Evolutionary conservation across 2,113 vertebrate species (phyloP), one percentile per base, ranked within the genome.

Genomic region (Clarias gariepinus): DNA sequence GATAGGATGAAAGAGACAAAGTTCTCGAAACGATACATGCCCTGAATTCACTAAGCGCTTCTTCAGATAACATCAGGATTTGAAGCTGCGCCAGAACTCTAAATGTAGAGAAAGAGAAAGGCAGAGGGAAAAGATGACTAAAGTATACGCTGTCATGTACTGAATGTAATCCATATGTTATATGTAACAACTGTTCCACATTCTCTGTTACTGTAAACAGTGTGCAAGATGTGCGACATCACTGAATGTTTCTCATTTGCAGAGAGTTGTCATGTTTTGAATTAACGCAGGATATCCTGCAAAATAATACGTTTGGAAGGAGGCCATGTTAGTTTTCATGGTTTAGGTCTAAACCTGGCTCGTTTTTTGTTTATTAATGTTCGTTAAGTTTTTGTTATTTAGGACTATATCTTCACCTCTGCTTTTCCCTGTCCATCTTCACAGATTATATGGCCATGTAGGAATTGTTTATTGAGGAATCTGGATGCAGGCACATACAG

Each of bases 11-110:
- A 81, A 53, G 3, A 61, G 33, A 58, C 15, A 84, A 80, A 85
- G 73, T 73, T 2, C 85, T 58, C 87, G 86, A 90, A 89, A 88
- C 89, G 91, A 91, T 86, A 91, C 92, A 92, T 89, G 82, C 83
- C 89, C 83, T 88, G 87, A 82, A 47, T 71, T 64, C 63, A 90
- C 88, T 92, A 88, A 84, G 89, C 86, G 85, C 87, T 84, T 81
- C 60, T 64, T 64, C 80, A 91, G 93, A 95, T 94, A 87, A 81
- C 80, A 93, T 94, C 93, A 90, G 87, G 55, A 86, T 63, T 84
- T 88, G 90, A 90, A 64, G 61, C 21, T 81, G 90, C 89, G 92
- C 92, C 92, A 93, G n/a, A 84, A 47, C 25, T 30, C n/a, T 63
- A 13, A 25, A 80, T 4, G 15, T 5, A 36, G 52, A 9, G 53